These are phyloP conservation scores for Cuculus canorus DNA, from an alignment of 2,797 vertebrate species.

Conservation along the genomic window DNA sequence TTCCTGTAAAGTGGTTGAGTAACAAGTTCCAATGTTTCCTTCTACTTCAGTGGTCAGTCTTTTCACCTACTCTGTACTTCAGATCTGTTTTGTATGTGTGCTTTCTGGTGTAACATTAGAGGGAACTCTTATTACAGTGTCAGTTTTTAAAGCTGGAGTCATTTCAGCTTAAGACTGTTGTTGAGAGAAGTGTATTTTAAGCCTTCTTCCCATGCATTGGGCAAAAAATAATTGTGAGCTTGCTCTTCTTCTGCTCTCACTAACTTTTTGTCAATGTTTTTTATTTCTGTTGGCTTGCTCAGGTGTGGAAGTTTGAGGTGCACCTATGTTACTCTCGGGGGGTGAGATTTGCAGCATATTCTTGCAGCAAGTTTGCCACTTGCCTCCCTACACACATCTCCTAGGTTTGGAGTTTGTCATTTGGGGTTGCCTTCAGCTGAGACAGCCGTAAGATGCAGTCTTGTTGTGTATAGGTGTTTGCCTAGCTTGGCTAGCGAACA, in stretches of 20 bases:
- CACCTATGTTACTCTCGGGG: accelerated
- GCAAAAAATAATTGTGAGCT: background rate
- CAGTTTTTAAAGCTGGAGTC: background rate
- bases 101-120: background rate
- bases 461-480: background rate
- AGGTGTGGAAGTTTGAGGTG: background rate
- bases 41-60: background rate
- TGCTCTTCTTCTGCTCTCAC: background rate
- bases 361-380: accelerated
- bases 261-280: background rate
- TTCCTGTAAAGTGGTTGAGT: constrained; percentile 53
- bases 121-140: background rate
- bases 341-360: background rate
- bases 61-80: background rate
- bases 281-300: background rate
- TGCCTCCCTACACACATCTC: background rate
- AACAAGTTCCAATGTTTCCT: constrained; percentile 47
- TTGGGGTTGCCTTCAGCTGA: background rate
- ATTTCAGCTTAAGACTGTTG: background rate
- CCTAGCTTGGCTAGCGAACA: background rate
- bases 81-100: background rate
- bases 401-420: background rate
- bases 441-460: background rate
- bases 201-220: background rate
- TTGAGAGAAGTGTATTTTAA: background rate